Evolutionary conservation across 2,113 vertebrate species (phyloP).

Genomic region (Solea solea): DNA sequence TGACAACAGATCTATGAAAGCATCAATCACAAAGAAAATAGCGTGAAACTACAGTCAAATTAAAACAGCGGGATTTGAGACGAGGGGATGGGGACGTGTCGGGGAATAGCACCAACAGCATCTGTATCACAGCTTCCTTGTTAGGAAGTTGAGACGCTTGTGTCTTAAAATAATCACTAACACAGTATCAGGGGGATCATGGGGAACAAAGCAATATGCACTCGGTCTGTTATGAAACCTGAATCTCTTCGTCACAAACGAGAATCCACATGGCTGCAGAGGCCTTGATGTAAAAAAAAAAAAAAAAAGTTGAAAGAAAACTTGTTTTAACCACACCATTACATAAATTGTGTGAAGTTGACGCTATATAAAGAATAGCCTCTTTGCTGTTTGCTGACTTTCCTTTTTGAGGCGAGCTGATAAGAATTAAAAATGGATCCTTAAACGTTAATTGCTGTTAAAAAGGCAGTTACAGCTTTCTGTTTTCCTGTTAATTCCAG

Average conservation of each 20-base stretch:
- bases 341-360: conserved; percentile 23
- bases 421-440: conserved; percentile 63
- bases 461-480: conserved; percentile 54
- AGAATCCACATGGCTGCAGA: neutral
- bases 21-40: neutral
- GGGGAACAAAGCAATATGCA: conserved; percentile 68
- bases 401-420: conserved; percentile 47
- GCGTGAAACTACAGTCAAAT: neutral
- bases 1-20: no score
- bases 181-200: conserved; percentile 43
- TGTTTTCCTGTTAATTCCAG: conserved; percentile 54
- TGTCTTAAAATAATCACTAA: conserved; percentile 46
- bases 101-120: neutral
- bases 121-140: conserved; percentile 38
- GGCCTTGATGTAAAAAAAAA: neutral
- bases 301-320: conserved; percentile 39
- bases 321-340: conserved; percentile 1
- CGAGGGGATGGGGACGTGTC: conserved; percentile 25
- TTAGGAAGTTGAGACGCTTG: conserved; percentile 32
- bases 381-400: conserved; percentile 50
- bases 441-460: conserved; percentile 60
- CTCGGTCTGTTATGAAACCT: conserved; percentile 48
- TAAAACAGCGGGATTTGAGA: neutral
- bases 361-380: neutral
- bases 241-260: conserved; percentile 15